These are phyloP conservation scores for Pseudococcus jackbeardsleyi DNA, from an alignment of 2,888 invertebrate genomes.

Conservation along the genomic window DNA sequence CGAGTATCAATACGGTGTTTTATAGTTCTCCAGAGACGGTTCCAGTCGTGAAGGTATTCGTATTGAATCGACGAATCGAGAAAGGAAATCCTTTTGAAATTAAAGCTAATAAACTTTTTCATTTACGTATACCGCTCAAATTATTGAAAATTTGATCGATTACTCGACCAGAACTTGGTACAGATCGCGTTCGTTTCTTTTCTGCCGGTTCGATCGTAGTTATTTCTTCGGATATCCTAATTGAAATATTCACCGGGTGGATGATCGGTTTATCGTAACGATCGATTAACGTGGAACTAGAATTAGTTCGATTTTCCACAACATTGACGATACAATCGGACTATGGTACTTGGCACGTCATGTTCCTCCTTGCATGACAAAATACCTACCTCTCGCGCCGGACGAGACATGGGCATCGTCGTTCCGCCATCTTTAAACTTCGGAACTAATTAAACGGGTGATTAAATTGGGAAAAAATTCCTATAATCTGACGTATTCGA, in stretches of 20 bases:
- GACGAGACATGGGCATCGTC: neutral
- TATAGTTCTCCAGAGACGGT: too few species aligned
- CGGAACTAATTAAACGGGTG: slow-evolving; percentile 33
- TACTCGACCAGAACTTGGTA: neutral
- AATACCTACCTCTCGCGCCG: neutral
- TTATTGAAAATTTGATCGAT: neutral
- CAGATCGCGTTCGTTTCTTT: neutral
- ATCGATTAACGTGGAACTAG: slow-evolving; percentile 25
- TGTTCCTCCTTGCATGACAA: neutral
- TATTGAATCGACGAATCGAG: neutral
- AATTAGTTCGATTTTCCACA: slow-evolving; percentile 31
- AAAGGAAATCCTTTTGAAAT: neutral
- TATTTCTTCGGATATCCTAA: neutral
- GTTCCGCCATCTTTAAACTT: slow-evolving; percentile 13
- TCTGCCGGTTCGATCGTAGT: neutral
- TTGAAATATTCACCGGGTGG: neutral
- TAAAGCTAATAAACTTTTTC: neutral
- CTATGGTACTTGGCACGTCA: neutral
- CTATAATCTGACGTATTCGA: neutral
- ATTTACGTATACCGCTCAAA: neutral
- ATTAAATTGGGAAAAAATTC: slow-evolving; percentile 11
- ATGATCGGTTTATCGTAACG: slow-evolving; percentile 25
- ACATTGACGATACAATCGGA: slow-evolving; percentile 1
- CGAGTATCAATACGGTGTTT: too few species aligned
- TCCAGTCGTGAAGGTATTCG: neutral